Evolutionary conservation across 2,888 invertebrate species (phyloP), one percentile per base, ranked within the genome.

Genomic region (Pyrochroa serraticornis): DNA sequence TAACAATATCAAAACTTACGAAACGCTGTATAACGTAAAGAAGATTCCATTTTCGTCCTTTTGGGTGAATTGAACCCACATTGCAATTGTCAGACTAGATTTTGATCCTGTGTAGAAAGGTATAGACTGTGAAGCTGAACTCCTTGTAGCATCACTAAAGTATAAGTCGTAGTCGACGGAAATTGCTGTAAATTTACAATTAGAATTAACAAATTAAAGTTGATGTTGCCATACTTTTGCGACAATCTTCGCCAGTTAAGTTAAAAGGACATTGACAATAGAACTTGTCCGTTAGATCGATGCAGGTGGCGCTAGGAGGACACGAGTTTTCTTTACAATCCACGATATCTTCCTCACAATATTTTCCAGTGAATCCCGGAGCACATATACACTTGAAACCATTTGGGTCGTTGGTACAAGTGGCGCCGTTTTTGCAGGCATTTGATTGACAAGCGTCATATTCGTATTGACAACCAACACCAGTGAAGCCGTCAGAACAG

Each of bases 211-310:
- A 9, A 31, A 37, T 53, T 51, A 8, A n/a, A n/a, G n/a, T 53
- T 47, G 6, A 42, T 50, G 10, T 22, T 22, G 22, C 22, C 22
- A 22, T 84, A 95, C 94, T 90, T 84, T 97, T 97, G 75, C 95
- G 86, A 74, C 98, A 98, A 74, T 95, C 94, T 75, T 95, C 95
- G 46, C 98, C 98, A 13, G 97, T 97, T 71, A 95, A 85, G 75
- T 97, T 97, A 78, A 97, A 95, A 6, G 97, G 96, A 83, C 98
- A 98, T 77, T 95, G 93, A 73, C 98, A 98, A 76, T 94, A 95
- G 82, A 94, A 95, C 70, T 89, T 87, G 67, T 92, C 92, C 38
- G 93, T 93, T 42, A 95, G 82, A 79, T 96, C 95, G 66, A 96
- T 91, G 74, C 96, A 97, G 2, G 90, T 92, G 0, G 95, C 94